Evolutionary conservation across 2,888 invertebrate species (phyloP).

Genomic region (Micoletzkya japonica): DNA sequence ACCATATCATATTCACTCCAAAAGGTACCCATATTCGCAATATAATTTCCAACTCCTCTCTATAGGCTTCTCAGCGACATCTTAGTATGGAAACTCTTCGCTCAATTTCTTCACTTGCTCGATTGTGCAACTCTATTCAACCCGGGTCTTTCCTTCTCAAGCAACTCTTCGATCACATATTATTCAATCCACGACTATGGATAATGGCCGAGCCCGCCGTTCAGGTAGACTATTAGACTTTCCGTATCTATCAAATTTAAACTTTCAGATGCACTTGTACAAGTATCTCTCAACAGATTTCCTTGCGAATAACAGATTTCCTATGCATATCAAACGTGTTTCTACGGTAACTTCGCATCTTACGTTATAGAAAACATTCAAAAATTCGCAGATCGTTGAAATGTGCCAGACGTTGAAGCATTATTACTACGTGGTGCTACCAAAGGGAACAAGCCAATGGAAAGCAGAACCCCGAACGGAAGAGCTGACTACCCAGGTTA

Average conservation of each 20-base stretch:
- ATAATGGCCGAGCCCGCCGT: conserved; percentile 85
- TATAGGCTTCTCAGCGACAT: conserved; percentile 49
- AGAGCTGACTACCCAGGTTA: conserved; percentile 21
- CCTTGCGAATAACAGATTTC: conserved; percentile 85
- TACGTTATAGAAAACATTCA: not conserved
- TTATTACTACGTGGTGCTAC: conserved; percentile 98
- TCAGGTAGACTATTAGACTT: conserved; percentile 71
- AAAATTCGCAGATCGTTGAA: conserved; percentile 76
- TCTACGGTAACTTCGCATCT: conserved; percentile 72
- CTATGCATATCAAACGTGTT: conserved; percentile 75
- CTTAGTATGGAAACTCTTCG: conserved; percentile 56
- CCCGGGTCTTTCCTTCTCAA: conserved; percentile 63
- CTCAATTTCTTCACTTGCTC: conserved; percentile 63
- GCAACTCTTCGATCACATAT: conserved; percentile 96
- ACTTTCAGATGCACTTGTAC: conserved; percentile 72
- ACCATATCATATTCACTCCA: conserved; percentile 79
- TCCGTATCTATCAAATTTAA: not conserved
- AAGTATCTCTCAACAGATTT: conserved; percentile 98
- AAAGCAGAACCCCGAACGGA: conserved; percentile 2
- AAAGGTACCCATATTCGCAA: conserved; percentile 30
- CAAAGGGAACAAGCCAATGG: conserved; percentile 71
- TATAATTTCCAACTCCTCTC: not conserved
- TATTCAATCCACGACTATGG: conserved; percentile 99
- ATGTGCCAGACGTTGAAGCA: conserved; percentile 98
- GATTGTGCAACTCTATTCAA: conserved; percentile 36